phyloP scores from a whole-genome alignment of 2,113 vertebrate species.

The Tachuris rubrigastra region DNA sequence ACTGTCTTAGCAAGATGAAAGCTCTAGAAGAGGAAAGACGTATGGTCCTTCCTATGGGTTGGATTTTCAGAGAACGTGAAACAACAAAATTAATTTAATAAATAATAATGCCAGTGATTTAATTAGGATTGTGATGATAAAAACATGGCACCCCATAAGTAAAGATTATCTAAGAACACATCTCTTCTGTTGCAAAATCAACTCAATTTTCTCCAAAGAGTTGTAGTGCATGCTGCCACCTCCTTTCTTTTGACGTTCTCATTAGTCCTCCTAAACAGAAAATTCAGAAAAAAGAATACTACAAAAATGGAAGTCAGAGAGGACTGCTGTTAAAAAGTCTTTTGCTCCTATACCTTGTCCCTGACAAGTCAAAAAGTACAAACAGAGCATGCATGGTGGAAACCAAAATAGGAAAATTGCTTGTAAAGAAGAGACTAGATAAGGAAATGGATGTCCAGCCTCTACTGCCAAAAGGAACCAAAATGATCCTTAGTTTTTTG shows the following conservation, averaged over 20 bases:
- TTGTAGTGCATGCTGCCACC: fast-evolving
- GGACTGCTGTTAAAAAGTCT: neutral
- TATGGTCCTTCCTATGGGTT: neutral
- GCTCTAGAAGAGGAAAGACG: neutral
- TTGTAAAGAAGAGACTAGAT: neutral
- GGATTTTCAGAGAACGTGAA: neutral
- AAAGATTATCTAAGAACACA: neutral
- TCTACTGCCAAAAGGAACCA: neutral
- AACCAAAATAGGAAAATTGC: neutral
- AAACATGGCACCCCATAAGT: neutral
- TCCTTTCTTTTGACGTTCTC: neutral
- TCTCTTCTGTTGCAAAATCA: neutral
- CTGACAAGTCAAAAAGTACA: neutral
- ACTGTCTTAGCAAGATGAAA: neutral
- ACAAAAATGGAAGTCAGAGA: neutral
- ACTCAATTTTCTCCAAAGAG: neutral
- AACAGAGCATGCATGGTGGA: neutral
- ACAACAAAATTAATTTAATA: neutral
- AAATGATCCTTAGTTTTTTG: neutral
- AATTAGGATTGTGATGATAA: neutral
- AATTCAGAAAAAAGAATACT: neutral
- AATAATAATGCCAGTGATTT: neutral
- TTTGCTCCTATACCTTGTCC: neutral
- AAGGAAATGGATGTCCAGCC: neutral
- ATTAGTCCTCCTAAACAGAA: neutral